Base-by-base conservation (phyloP, 1,140 invertebrate genomes). In the Musca vetustissima region DNA sequence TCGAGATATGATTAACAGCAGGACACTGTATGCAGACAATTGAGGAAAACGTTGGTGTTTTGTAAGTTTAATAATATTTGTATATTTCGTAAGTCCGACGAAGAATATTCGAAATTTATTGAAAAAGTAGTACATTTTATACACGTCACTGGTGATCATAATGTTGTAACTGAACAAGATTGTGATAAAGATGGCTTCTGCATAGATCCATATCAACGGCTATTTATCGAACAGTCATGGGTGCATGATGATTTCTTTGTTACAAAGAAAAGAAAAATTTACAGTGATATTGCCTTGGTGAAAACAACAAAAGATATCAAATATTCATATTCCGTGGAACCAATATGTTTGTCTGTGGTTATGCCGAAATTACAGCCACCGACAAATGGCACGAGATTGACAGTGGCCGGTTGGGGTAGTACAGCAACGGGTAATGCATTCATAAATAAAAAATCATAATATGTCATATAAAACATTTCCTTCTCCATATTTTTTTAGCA, bases 331-430 rank as follows among this genome's bases (percentile, higher is more conserved):
- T 85, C 81, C 64, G 83, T 88, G 9, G 74, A 77, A 66, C 87
- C 87, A 6, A 85, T 88, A 66, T 88, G 88, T 70, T 71, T 89
- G 67, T 74, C 83, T 13, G 32, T 19, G 8, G 22, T 57, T 28
- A 21, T 13, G 13, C 15, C 19, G 6, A 15, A 28, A 22, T 17
- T 25, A 22, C 1, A 21, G 14, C 19, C 50, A 32, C 32, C 68
- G 1, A 43, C 7, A 22, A 28, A 49, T 8, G 69, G 66, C 19
- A 28, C 14, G 70, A 74, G 8, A 19, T 77, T 90, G 0, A 84
- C 83, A 53, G 85, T 87, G 0, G 89, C 89, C 1, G 91, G 90
- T 1, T 92, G 90, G 90, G 85, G 85, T 22, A 88, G 86, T 80
- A 65, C 83, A 17, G 61, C 48, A 13, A 19, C 57, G 25, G 17